phyloP scores from a whole-genome alignment of 2,113 vertebrate genomes.

The Eidolon helvum region DNA sequence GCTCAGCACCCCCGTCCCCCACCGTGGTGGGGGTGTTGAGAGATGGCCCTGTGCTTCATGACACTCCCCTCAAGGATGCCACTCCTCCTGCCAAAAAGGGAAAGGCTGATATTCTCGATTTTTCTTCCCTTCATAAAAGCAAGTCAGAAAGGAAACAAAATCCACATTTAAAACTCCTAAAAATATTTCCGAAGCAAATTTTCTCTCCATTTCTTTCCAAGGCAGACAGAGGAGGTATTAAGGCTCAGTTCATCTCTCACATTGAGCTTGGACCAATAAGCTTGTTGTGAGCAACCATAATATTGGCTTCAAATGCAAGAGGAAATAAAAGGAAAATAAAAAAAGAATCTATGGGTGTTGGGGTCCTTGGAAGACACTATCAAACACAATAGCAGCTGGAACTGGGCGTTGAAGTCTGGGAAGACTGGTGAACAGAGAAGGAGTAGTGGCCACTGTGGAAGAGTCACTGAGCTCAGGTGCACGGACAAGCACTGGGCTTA shows the following conservation, averaged over 20 bases:
- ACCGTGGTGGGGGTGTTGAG: accelerated
- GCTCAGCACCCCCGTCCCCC: neutral
- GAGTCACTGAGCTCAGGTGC: neutral
- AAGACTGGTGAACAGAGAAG: neutral
- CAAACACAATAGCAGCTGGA: neutral
- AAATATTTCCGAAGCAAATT: neutral
- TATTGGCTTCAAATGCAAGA: neutral
- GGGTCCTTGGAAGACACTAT: neutral
- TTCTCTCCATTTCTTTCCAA: neutral
- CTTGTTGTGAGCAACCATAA: neutral
- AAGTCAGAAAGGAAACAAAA: constrained; percentile 12
- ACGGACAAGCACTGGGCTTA: neutral
- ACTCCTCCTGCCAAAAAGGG: neutral
- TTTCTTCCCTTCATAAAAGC: neutral
- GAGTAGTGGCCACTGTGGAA: accelerated
- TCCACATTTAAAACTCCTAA: neutral
- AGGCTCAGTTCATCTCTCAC: neutral
- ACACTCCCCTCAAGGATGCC: neutral
- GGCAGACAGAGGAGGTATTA: neutral
- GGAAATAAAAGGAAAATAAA: neutral
- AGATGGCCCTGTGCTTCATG: neutral
- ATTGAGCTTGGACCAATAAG: neutral
- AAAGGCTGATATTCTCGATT: neutral
- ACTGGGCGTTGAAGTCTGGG: neutral
- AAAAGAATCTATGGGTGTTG: neutral